phyloP scores from a whole-genome alignment of 2,888 invertebrate species.

The Phaedon cochleariae region DNA sequence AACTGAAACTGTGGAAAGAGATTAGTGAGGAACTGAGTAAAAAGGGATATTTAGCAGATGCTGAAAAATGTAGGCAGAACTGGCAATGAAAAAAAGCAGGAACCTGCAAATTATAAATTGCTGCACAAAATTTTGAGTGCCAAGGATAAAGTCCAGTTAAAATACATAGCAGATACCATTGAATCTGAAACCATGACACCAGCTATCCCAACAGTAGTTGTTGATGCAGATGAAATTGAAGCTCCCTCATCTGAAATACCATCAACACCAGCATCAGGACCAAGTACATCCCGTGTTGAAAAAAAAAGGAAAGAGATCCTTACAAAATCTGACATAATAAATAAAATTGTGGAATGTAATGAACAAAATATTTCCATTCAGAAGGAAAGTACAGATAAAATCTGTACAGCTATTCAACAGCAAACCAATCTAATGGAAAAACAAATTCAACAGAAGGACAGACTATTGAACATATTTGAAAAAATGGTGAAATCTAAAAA shows the following conservation, averaged over 20 bases:
- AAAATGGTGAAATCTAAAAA: neutral
- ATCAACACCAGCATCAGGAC: neutral
- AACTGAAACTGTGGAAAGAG: too few species aligned
- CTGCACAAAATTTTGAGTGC: too few species aligned
- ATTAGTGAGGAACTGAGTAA: too few species aligned
- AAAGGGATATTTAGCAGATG: too few species aligned
- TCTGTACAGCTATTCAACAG: slow-evolving; percentile 7
- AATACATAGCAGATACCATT: too few species aligned
- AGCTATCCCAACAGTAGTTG: too few species aligned
- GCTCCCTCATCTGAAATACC: slow-evolving; percentile 3
- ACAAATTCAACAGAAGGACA: slow-evolving; percentile 11
- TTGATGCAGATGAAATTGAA: slow-evolving; percentile 2
- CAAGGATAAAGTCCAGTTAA: too few species aligned
- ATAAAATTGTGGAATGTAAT: too few species aligned
- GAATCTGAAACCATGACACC: too few species aligned
- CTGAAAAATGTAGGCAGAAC: too few species aligned
- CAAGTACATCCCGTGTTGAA: slow-evolving; percentile 7
- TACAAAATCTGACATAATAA: slow-evolving; percentile 8
- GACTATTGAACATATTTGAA: slow-evolving; percentile 1
- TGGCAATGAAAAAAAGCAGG: too few species aligned
- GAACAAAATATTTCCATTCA: slow-evolving; percentile 1
- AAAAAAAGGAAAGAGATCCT: neutral
- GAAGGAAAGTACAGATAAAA: slow-evolving; percentile 7
- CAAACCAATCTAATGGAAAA: slow-evolving; percentile 8
- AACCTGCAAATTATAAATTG: too few species aligned